Percentiles rank a stretch among this genome's conserved stretches.
These are phyloP conservation scores for Bettongia penicillata DNA, from an alignment of 2,113 vertebrate species.

Conservation along the genomic window DNA sequence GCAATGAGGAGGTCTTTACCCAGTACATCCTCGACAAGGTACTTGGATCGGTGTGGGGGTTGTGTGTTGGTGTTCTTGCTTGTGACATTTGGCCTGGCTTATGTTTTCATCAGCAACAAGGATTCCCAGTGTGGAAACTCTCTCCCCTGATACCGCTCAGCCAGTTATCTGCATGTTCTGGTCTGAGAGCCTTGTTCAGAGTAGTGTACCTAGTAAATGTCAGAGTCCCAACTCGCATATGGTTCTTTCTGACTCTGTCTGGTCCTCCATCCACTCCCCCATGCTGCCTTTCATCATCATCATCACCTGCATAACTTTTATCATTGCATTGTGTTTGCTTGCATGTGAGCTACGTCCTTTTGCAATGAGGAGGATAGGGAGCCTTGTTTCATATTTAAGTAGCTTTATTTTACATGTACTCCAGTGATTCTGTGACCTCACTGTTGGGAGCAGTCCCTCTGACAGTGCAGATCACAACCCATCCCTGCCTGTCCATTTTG, in stretches of 20 bases:
- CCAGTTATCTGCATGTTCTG: not conserved
- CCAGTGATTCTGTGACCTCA: not conserved
- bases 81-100: not conserved
- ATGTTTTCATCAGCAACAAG: not conserved
- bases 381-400: not conserved
- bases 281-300: not conserved
- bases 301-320: not conserved
- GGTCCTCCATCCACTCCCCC: not conserved
- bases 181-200: not conserved
- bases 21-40: conserved; percentile 96
- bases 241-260: not conserved
- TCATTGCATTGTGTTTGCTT: not conserved
- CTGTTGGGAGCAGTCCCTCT: not conserved
- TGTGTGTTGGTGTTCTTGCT: not conserved
- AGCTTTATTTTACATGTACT: not conserved
- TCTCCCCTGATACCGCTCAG: not conserved
- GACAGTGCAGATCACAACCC: not conserved
- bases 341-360: not conserved
- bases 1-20: conserved; percentile 98
- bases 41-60: conserved; percentile 70
- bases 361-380: not conserved
- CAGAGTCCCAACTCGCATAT: not conserved
- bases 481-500: not conserved
- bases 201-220: not conserved
- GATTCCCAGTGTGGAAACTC: not conserved